Base-by-base conservation (phyloP, 2,797 vertebrate genomes). In the Tarsius wallacei region DNA sequence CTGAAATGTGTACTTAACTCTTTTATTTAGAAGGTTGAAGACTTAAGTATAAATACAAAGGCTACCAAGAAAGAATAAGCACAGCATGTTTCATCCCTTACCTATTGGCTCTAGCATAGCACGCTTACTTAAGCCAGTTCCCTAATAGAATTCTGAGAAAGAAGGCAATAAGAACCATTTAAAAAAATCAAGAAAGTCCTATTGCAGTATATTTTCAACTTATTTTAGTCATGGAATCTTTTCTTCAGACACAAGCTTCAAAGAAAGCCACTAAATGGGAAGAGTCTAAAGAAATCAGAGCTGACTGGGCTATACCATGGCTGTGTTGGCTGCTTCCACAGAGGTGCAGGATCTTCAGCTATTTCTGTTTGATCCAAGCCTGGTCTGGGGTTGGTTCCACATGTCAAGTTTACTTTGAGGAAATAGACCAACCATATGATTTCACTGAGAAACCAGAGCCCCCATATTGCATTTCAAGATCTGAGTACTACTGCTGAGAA, bases 391-490 rank as follows among this genome's bases (percentile, higher is more conserved):
- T 84, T 80, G 13, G 61, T 61, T 96, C 77, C 95, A 94, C 71
- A 90, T 82, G 94, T 70, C 51, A 84, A 68, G 55, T 57, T 89
- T 92, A 78, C 85, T 92, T 74, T 90, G 91, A 96, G 91, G 90
- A 97, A 98, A 95, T 74, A 93, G 94, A 93, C 82, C 87, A 90
- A 89, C 47, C 59, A 36, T 94, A 49, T 78, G 84, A 97, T 96
- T 97, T 96, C 90, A 57, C 55, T 80, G 68, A 91, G 96, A 98
- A 97, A 92, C 66, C 71, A 76, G 95, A 96, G 33, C 33, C 53
- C 91, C 28, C 47, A 16, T 47, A 93, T 85, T 94, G 90, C n/a
- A 71, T 97, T 97, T 97, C 93, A 95, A 94, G 94, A 55, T 93
- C 90, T 84, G 66, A 87, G 84, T 68, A 47, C n/a, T 57, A 68